Conservation (phyloP, 2,113 vertebrate genomes). For the Antechinus stuartii region DNA sequence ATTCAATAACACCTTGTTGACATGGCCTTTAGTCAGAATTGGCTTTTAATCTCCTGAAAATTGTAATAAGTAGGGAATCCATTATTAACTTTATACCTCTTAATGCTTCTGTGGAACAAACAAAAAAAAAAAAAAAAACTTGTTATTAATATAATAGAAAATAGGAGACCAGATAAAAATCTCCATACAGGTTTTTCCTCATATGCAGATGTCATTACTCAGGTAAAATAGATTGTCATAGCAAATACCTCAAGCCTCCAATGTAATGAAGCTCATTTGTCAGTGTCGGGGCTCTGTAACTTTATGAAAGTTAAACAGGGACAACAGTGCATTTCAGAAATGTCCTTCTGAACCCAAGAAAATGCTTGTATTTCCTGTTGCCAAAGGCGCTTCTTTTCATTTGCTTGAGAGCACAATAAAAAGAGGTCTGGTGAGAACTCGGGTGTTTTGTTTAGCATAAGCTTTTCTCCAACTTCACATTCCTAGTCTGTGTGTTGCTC, state of each 20-base stretch:
- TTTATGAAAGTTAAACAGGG: constrained; percentile 72
- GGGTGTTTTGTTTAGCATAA: constrained; percentile 82
- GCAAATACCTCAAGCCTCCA: constrained; percentile 80
- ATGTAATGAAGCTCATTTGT: constrained; percentile 81
- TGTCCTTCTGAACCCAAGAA: constrained; percentile 79
- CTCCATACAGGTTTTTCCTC: constrained; percentile 71
- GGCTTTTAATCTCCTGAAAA: not conserved
- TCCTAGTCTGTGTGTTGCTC: constrained; percentile 80
- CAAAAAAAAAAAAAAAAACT: not conserved
- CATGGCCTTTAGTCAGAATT: not conserved
- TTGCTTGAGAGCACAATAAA: constrained; percentile 78
- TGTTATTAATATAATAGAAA: constrained; percentile 69
- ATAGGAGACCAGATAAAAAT: constrained; percentile 77
- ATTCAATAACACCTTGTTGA: not conserved
- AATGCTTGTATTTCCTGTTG: constrained; percentile 77
- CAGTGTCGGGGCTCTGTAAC: constrained; percentile 78
- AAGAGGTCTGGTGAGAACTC: constrained; percentile 75
- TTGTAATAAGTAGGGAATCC: not conserved
- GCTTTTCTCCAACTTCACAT: constrained; percentile 81
- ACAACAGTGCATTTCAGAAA: constrained; percentile 78
- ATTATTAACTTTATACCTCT: constrained; percentile 27
- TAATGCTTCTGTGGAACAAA: constrained; percentile 30
- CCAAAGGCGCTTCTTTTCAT: constrained; percentile 78
- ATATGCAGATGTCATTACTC: constrained; percentile 81
- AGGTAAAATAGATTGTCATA: constrained; percentile 78